Evolutionary conservation across 2,113 vertebrate species (phyloP).

Genomic region (Sclerurus mexicanus): DNA sequence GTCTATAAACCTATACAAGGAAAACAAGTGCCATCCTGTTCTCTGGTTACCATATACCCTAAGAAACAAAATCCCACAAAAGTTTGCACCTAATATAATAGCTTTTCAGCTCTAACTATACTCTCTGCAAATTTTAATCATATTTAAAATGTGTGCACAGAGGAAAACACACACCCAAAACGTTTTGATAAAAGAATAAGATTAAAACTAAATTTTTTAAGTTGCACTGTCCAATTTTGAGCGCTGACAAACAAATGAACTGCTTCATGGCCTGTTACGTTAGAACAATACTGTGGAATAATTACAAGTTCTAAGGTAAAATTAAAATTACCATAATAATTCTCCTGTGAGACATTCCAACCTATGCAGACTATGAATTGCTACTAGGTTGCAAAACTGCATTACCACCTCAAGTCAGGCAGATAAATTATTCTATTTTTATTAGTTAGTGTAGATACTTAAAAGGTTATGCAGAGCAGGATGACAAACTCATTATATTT

Average conservation of each 20-base stretch:
- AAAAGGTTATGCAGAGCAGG: constrained; percentile 34
- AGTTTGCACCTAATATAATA: background rate
- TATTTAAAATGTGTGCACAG: background rate
- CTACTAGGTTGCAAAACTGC: constrained; percentile 8
- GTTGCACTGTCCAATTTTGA: constrained; percentile 1
- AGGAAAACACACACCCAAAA: background rate
- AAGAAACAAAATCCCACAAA: constrained; percentile 2
- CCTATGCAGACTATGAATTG: constrained; percentile 12
- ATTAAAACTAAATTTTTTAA: constrained; percentile 26
- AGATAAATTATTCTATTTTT: constrained; percentile 42
- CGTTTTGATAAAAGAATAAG: background rate
- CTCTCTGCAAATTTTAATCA: background rate
- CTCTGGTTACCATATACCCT: background rate
- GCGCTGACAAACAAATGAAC: constrained; percentile 25
- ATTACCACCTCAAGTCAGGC: constrained; percentile 45
- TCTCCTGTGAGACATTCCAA: constrained; percentile 59
- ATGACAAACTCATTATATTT: constrained; percentile 34
- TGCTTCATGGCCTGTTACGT: background rate
- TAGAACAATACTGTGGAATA: constrained; percentile 50
- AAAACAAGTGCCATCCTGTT: background rate
- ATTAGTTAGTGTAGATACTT: constrained; percentile 13
- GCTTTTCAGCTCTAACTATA: background rate
- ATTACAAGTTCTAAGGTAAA: constrained; percentile 51
- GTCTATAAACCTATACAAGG: background rate
- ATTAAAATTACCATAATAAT: constrained; percentile 70